Evolutionary conservation across 2,797 vertebrate species (phyloP), one percentile per base, ranked within the genome.

Genomic region (Microcaecilia unicolor): DNA sequence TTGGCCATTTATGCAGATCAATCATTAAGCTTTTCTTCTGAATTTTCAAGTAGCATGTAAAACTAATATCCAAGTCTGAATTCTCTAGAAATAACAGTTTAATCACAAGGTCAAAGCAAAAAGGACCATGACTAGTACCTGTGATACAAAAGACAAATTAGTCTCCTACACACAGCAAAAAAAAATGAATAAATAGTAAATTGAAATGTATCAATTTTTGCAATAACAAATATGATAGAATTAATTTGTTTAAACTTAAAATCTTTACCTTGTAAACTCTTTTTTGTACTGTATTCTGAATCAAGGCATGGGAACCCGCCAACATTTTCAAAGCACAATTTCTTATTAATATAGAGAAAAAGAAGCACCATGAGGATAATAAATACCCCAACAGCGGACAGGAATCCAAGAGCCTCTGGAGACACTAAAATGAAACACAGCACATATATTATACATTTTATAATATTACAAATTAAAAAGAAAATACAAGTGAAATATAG

Each of bases 331-430:
- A 90, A 86, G 37, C 88, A 83, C 80, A 97, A 78, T 78, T 95
- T 97, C 80, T 93, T 97, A 77, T 93, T 97, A 77, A 97, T 86
- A 76, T 92, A 98, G 57, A 95, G 80, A 78, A 97, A 94, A 58
- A 98, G 84, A 29, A 98, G 66, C 46, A 94, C 80, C 85, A 98
- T 86, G 48, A 97, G 83, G 73, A 96, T 64, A 70, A 95, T 86
- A 77, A 97, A 90, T 55, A 97, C 81, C 3, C 88, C 92, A 0
- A 96, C 84, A 37, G 91, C 93, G 22, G 93, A 93, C 47, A 98
- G 79, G 75, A 97, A 91, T 50, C 93, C 95, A 64, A 95, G 80
- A 53, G 93, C 91, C 72, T 98, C 95, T 41, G 93, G 95, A 78
- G 95, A 98, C 39, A 97, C 95, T 98, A 67, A 42, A 76, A 74